Conservation (phyloP, 2,797 vertebrate species). For the Cossypha dichroa region DNA sequence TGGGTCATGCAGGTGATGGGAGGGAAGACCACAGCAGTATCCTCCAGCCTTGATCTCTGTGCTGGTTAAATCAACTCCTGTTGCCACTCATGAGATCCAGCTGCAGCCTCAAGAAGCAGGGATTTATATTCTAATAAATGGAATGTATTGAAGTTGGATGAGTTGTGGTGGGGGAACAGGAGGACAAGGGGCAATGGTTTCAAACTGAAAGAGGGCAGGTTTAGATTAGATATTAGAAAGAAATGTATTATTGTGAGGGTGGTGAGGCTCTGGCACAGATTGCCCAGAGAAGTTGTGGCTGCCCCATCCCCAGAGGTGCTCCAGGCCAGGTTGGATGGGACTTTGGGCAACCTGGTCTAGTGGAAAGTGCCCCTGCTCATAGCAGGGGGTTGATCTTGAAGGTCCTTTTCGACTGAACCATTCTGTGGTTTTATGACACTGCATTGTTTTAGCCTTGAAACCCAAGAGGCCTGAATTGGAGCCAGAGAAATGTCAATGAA, state of each 20-base stretch:
- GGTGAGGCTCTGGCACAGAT: not conserved
- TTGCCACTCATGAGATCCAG: not conserved
- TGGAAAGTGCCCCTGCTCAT: not conserved
- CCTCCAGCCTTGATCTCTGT: not conserved
- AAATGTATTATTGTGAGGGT: not conserved
- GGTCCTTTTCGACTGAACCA: not conserved
- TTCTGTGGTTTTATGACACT: not conserved
- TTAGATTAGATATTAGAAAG: not conserved
- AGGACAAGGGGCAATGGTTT: not conserved
- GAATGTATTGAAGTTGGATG: not conserved
- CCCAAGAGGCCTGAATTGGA: not conserved
- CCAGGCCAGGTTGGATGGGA: not conserved
- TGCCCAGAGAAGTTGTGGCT: not conserved
- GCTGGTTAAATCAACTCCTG: not conserved
- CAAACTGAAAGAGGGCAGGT: not conserved
- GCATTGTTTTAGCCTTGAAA: not conserved
- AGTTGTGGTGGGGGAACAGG: accelerated
- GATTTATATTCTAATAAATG: not conserved
- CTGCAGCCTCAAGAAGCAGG: not conserved
- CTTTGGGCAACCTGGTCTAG: not conserved
- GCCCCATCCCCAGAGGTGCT: not conserved
- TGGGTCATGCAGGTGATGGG: not conserved
- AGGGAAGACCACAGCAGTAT: not conserved
- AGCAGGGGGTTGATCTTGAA: not conserved
- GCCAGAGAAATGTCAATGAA: not conserved